Evolutionary conservation across 2,113 vertebrate species (phyloP).

Genomic region (Pithys albifrons): DNA sequence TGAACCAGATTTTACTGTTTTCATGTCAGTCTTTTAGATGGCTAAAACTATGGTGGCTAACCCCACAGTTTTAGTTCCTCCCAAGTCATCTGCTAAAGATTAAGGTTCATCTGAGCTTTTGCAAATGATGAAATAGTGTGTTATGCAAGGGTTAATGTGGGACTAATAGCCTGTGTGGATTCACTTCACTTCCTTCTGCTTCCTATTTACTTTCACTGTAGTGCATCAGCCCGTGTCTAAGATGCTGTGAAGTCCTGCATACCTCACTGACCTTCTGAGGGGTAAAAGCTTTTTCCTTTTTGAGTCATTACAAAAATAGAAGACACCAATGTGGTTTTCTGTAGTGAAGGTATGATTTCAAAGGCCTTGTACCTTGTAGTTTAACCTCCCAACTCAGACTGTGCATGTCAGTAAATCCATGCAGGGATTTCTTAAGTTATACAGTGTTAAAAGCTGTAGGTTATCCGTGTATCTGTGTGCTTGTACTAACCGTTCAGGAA

Average conservation of each 20-base stretch:
- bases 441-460: neutral
- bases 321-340: neutral
- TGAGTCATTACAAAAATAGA: neutral
- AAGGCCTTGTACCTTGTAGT: neutral
- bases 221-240: slow-evolving; percentile 41
- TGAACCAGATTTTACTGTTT: neutral
- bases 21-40: neutral
- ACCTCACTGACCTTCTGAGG: slow-evolving; percentile 20
- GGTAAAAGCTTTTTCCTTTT: neutral
- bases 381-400: neutral
- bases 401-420: neutral
- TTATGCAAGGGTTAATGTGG: slow-evolving; percentile 29
- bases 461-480: neutral
- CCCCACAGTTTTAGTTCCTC: neutral
- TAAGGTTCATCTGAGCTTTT: slow-evolving; percentile 7
- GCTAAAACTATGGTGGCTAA: neutral
- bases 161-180: slow-evolving; percentile 48
- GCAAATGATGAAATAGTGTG: slow-evolving; percentile 42
- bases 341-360: neutral
- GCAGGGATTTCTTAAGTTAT: neutral
- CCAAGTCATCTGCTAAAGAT: slow-evolving; percentile 18
- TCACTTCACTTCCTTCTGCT: slow-evolving; percentile 24
- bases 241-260: neutral
- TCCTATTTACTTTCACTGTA: slow-evolving; percentile 66
- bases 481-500: neutral